These are phyloP conservation scores for Acrossocheilus fasciatus DNA, from an alignment of 2,797 vertebrate genomes.

Conservation along the genomic window DNA sequence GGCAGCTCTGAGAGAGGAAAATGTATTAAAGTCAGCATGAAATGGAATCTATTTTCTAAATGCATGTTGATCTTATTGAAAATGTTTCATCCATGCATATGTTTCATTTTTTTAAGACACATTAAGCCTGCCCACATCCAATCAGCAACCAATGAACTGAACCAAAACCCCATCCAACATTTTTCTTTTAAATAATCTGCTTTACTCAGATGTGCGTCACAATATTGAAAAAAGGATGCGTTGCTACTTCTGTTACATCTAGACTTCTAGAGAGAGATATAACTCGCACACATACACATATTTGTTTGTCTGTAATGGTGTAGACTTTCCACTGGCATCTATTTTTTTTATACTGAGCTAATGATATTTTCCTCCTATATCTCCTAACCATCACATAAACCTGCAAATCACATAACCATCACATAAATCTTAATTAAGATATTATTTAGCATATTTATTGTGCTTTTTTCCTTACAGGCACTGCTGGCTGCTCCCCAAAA, in stretches of 20 bases:
- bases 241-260: not conserved
- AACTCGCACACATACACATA: not conserved
- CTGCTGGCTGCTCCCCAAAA: not conserved
- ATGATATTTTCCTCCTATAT: not conserved
- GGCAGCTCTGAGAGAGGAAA: not conserved
- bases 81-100: not conserved
- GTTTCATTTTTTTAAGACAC: not conserved
- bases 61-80: not conserved
- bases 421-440: slow-evolving; percentile 16
- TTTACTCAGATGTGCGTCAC: not conserved
- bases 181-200: not conserved
- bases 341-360: not conserved
- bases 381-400: not conserved
- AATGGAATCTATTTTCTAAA: not conserved
- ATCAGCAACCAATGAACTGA: not conserved
- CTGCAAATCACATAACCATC: not conserved
- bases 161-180: not conserved
- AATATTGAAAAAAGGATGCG: not conserved
- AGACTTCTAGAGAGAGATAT: not conserved
- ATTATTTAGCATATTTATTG: not conserved
- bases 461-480: not conserved
- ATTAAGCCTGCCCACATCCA: not conserved
- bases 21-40: not conserved
- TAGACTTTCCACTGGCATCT: not conserved
- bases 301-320: not conserved